phyloP scores from a whole-genome alignment of 2,888 invertebrate species.

The Tubulanus polymorphus region DNA sequence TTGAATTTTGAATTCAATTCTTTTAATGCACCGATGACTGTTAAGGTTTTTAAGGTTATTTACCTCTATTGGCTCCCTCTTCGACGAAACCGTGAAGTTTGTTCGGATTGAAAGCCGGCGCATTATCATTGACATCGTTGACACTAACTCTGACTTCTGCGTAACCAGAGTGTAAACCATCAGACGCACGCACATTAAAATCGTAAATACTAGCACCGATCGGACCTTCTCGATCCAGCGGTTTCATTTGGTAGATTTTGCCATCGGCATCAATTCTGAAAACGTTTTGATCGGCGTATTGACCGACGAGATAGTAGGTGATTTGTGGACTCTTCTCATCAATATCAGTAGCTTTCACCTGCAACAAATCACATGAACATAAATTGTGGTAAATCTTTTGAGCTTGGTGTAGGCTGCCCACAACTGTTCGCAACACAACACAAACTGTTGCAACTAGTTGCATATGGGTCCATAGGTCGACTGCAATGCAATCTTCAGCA shows the following conservation, averaged over 20 bases:
- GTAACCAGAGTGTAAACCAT: conserved; percentile 74
- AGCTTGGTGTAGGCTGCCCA: too few species aligned
- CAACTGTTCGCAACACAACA: too few species aligned
- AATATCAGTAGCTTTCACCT: conserved; percentile 63
- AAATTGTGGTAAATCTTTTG: background rate
- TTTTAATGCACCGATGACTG: too few species aligned
- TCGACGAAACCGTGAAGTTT: conserved; percentile 65
- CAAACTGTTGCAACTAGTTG: too few species aligned
- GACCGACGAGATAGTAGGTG: conserved; percentile 90
- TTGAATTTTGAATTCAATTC: too few species aligned
- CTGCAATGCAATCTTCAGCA: too few species aligned
- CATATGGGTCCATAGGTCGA: too few species aligned
- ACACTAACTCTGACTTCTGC: conserved; percentile 96
- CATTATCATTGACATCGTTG: conserved; percentile 96
- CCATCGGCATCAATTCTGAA: conserved; percentile 96
- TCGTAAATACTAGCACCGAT: conserved; percentile 72
- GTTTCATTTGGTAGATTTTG: conserved; percentile 87
- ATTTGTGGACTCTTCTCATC: conserved; percentile 94
- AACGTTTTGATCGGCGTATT: conserved; percentile 60
- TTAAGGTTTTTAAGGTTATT: too few species aligned
- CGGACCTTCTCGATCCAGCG: conserved; percentile 93
- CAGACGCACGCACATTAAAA: conserved; percentile 41
- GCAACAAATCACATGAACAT: background rate
- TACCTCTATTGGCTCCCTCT: too few species aligned
- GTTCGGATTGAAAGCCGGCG: conserved; percentile 71